Conservation (phyloP, 2,888 invertebrate genomes). For the Halictus quadricinctus region DNA sequence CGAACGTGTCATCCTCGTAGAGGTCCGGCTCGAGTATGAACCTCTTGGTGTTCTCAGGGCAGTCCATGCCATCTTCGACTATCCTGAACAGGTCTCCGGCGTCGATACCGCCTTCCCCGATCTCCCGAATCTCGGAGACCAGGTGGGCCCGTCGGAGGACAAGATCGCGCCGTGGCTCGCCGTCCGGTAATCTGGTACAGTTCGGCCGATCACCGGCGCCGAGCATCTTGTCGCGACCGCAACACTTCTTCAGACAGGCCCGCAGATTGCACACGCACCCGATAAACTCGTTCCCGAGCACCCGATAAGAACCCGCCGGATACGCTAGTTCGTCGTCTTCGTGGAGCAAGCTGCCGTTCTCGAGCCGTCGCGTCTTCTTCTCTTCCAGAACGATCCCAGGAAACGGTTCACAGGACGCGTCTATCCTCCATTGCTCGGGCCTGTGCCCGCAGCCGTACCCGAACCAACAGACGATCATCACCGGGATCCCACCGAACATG, state of each 20-base stretch:
- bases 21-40: slow-evolving; percentile 69
- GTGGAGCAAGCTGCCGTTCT: slow-evolving; percentile 67
- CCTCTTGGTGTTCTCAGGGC: slow-evolving; percentile 51
- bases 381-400: slow-evolving; percentile 37
- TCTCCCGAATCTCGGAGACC: slow-evolving; percentile 27
- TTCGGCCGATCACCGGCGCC: slow-evolving; percentile 24
- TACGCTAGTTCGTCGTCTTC: slow-evolving; percentile 65
- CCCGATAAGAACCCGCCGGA: slow-evolving; percentile 61
- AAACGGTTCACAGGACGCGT: slow-evolving; percentile 37
- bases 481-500: slow-evolving; percentile 1
- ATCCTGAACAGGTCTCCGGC: slow-evolving; percentile 62
- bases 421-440: neutral
- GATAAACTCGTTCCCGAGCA: slow-evolving; percentile 60
- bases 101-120: slow-evolving; percentile 5
- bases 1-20: slow-evolving; percentile 68
- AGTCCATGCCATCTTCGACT: slow-evolving; percentile 57
- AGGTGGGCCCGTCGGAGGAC: slow-evolving; percentile 32
- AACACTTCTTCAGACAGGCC: slow-evolving; percentile 78
- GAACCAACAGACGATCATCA: slow-evolving; percentile 3
- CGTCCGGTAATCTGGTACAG: neutral
- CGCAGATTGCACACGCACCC: slow-evolving; percentile 72
- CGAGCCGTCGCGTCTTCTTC: neutral
- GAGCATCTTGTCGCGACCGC: slow-evolving; percentile 65
- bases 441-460: neutral
- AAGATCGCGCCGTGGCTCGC: slow-evolving; percentile 1